Evolutionary conservation across 2,113 vertebrate species (phyloP).

Genomic region (Planiliza haematocheilus): DNA sequence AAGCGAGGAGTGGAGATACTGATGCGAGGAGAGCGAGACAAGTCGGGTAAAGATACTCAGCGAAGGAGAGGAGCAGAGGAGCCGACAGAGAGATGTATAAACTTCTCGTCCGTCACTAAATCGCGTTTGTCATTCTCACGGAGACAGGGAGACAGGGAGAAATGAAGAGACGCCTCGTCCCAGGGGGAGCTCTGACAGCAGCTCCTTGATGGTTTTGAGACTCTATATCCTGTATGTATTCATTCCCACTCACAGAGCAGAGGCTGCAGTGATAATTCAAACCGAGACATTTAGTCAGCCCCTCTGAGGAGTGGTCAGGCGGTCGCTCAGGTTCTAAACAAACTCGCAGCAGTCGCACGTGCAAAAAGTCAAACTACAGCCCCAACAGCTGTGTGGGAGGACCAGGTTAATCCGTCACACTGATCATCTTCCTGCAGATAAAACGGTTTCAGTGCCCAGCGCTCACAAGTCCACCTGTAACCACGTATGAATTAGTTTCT

Average conservation of each 20-base stretch:
- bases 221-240: conserved; percentile 19
- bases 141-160: conserved; percentile 6
- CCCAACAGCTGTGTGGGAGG: too few relatives aligned
- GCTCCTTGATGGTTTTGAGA: conserved; percentile 38
- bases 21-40: conserved; percentile 46
- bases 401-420: not conserved
- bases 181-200: conserved; percentile 29
- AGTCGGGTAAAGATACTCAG: conserved; percentile 42
- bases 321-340: not conserved
- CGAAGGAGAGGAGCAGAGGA: conserved; percentile 45
- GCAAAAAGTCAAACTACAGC: not conserved
- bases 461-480: too few relatives aligned
- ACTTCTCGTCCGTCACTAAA: conserved; percentile 57
- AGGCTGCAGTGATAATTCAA: not conserved
- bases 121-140: conserved; percentile 57
- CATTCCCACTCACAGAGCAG: conserved; percentile 8
- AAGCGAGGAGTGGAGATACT: conserved; percentile 32
- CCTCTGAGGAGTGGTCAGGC: not conserved
- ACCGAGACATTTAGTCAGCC: not conserved
- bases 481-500: too few relatives aligned
- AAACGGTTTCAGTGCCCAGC: not conserved
- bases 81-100: conserved; percentile 42
- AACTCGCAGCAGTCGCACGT: not conserved
- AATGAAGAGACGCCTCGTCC: conserved; percentile 24
- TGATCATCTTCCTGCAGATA: not conserved